phyloP scores from a whole-genome alignment of 2,113 vertebrate genomes.

The Sylvilagus bachmani region DNA sequence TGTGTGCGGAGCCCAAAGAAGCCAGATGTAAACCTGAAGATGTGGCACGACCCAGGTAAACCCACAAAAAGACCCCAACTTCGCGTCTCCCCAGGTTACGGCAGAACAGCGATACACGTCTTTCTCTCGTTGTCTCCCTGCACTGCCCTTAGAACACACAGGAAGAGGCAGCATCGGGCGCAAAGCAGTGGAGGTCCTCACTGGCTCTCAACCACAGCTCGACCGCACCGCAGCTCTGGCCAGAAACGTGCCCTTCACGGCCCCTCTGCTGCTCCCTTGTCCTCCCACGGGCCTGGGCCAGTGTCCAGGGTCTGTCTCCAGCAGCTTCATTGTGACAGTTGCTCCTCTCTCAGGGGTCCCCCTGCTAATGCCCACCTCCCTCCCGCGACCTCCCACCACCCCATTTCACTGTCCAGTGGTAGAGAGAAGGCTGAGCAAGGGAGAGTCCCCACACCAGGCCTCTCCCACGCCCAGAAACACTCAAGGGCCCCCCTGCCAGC shows the following conservation, averaged over 20 bases:
- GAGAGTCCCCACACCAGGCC: neutral
- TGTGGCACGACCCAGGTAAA: neutral
- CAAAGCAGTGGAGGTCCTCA: neutral
- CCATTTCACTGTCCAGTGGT: neutral
- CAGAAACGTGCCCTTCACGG: neutral
- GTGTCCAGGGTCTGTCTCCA: too few relatives aligned
- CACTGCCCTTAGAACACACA: neutral
- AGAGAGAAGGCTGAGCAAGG: neutral
- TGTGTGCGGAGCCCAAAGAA: neutral
- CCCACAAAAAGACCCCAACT: neutral
- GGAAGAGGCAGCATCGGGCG: neutral
- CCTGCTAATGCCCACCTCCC: too few relatives aligned
- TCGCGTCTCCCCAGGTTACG: neutral
- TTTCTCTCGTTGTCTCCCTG: neutral
- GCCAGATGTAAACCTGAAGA: neutral
- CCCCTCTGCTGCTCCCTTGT: fast-evolving
- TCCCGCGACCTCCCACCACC: neutral
- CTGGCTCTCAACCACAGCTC: neutral
- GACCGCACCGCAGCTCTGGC: neutral
- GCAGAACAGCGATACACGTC: neutral
- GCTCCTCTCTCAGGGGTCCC: neutral
- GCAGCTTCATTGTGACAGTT: neutral
- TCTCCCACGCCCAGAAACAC: neutral
- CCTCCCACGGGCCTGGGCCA: neutral
- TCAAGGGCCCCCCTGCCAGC: neutral